These are phyloP conservation scores for Pongo pygmaeus DNA, from an alignment of 2,113 vertebrate genomes.

Conservation along the genomic window DNA sequence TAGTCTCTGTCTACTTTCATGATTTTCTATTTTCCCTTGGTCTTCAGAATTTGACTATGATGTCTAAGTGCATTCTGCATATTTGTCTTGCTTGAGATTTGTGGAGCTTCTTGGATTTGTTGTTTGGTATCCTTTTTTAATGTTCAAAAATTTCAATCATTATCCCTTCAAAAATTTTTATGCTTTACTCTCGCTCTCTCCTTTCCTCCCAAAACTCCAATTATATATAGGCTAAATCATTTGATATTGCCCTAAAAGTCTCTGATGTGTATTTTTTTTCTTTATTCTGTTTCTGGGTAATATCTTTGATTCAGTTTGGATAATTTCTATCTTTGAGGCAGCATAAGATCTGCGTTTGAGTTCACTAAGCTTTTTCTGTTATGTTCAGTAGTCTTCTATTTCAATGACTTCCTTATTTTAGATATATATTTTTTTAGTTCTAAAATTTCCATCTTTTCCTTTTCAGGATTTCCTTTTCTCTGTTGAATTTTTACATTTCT, in stretches of 20 bases:
- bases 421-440: neutral
- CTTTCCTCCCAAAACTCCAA: neutral
- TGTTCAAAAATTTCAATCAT: neutral
- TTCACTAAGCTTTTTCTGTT: neutral
- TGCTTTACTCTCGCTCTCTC: neutral
- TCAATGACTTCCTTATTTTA: neutral
- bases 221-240: neutral
- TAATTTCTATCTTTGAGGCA: neutral
- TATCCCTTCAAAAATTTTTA: neutral
- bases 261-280: neutral
- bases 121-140: neutral
- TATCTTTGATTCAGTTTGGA: neutral
- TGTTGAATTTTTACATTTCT: neutral
- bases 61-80: neutral
- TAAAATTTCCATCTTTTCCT: neutral
- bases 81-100: neutral
- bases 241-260: neutral
- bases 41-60: neutral
- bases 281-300: neutral
- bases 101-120: neutral
- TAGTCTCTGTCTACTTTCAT: neutral
- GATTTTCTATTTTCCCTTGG: neutral
- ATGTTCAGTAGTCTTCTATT: slow-evolving; percentile 18
- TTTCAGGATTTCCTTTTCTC: neutral
- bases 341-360: neutral